Percentiles rank a stretch among this genome's conserved stretches.
phyloP scores from a whole-genome alignment of 2,888 invertebrate genomes.

The Dolichopus griseipennis region DNA sequence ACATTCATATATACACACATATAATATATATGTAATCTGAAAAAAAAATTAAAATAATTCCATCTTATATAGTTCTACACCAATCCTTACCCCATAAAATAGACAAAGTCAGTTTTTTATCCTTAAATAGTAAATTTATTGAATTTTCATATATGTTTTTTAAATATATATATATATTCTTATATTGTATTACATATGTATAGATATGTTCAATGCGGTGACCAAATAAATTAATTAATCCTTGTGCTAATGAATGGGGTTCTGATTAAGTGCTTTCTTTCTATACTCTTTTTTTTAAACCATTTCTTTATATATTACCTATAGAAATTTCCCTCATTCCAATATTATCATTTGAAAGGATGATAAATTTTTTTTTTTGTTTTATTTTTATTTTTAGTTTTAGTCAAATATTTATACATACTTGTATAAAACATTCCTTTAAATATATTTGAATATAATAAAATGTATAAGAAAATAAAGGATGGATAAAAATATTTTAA shows the following conservation, averaged over 20 bases:
- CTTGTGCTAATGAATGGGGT: slow-evolving; percentile 39
- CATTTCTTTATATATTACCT: background rate
- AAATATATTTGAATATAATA: background rate
- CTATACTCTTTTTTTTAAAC: background rate
- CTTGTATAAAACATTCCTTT: background rate
- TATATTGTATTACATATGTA: background rate
- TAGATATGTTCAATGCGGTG: slow-evolving; percentile 25
- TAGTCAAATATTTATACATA: too few relatives aligned
- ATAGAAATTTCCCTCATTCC: background rate
- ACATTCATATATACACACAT: too few relatives aligned
- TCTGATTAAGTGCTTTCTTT: slow-evolving; percentile 17
- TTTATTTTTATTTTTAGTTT: too few relatives aligned
- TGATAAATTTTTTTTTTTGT: too few relatives aligned
- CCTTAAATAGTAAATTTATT: background rate
- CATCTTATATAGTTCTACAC: too few relatives aligned
- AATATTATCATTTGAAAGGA: too few relatives aligned
- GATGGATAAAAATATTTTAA: background rate
- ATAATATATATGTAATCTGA: too few relatives aligned
- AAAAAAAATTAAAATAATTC: too few relatives aligned
- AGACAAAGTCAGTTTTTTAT: too few relatives aligned
- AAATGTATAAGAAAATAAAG: background rate
- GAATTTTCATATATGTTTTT: background rate
- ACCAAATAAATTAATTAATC: slow-evolving; percentile 43
- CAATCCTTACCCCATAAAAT: too few relatives aligned
- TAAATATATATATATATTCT: too few relatives aligned